Percentiles rank a stretch among this genome's conserved stretches.
Conservation (phyloP, 92 coral and sea anemone species). For the Parazoanthus darwini region DNA sequence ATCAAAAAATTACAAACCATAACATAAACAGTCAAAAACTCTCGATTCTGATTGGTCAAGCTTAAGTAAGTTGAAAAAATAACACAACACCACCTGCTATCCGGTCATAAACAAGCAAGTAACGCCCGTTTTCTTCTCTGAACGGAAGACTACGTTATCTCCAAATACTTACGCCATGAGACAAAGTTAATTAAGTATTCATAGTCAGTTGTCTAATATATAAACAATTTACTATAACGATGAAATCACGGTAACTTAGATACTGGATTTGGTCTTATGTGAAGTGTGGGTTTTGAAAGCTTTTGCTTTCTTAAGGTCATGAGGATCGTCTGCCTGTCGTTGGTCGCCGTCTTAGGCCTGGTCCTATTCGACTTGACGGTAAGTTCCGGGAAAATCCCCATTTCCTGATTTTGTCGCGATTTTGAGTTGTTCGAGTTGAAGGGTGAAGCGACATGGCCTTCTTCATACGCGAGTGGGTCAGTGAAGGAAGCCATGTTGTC, state of each 20-base stretch:
- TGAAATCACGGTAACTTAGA: constrained; percentile 87
- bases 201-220: constrained; percentile 91
- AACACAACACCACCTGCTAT: constrained; percentile 71
- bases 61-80: constrained; percentile 41
- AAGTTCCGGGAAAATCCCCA: constrained; percentile 53
- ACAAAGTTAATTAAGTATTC: constrained; percentile 92
- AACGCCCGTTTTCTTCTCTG: constrained; percentile 62
- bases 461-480: constrained; percentile 1
- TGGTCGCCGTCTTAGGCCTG: constrained; percentile 92
- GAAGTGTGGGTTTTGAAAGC: constrained; percentile 76
- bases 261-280: constrained; percentile 68
- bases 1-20: constrained; percentile 67
- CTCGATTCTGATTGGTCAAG: constrained; percentile 73
- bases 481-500: constrained; percentile 34
- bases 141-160: constrained; percentile 97
- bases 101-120: constrained; percentile 69
- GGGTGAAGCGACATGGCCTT: constrained; percentile 6
- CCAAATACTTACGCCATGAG: constrained; percentile 94
- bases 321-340: constrained; percentile 97
- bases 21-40: constrained; percentile 55
- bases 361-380: constrained; percentile 90
- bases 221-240: constrained; percentile 96
- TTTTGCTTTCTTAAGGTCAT: constrained; percentile 92
- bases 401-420: constrained; percentile 28
- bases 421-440: not conserved